phyloP scores from a whole-genome alignment of 1,140 invertebrate species.

The Propsilocerus akamusi region DNA sequence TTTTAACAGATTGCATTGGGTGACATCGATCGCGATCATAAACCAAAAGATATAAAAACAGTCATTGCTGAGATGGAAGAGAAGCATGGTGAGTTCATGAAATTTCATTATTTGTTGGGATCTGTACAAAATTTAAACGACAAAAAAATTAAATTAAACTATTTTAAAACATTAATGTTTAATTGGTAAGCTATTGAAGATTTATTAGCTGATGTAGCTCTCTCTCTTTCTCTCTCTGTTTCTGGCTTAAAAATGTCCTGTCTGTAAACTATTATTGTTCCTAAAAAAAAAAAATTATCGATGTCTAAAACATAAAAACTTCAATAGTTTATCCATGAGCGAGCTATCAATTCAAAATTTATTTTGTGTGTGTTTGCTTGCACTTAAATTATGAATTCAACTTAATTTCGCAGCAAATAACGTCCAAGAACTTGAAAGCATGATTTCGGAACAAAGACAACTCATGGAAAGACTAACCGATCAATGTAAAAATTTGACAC shows the following conservation, averaged over 20 bases:
- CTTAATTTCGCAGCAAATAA: slow-evolving; percentile 52
- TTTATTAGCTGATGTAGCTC: slow-evolving; percentile 17
- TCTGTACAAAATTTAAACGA: too few relatives aligned
- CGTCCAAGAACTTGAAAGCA: slow-evolving; percentile 63
- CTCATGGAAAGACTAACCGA: slow-evolving; percentile 70
- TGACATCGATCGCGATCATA: slow-evolving; percentile 31
- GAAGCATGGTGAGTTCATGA: slow-evolving; percentile 51
- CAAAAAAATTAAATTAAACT: background rate
- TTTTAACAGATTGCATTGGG: slow-evolving; percentile 22
- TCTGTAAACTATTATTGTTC: slow-evolving; percentile 17
- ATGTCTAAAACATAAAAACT: too few relatives aligned
- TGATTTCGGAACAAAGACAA: slow-evolving; percentile 70
- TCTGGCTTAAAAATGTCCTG: slow-evolving; percentile 8
- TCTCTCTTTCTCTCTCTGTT: background rate
- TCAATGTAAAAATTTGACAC: slow-evolving; percentile 67
- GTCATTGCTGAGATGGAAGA: slow-evolving; percentile 58
- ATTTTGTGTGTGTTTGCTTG: too few relatives aligned
- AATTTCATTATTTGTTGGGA: too few relatives aligned
- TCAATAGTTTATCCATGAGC: slow-evolving; percentile 28
- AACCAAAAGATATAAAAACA: slow-evolving; percentile 43
- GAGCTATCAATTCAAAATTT: slow-evolving; percentile 21
- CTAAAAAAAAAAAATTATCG: too few relatives aligned
- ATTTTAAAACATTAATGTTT: background rate
- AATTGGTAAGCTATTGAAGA: slow-evolving; percentile 37
- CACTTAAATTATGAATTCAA: too few relatives aligned